Percentiles rank a stretch among this genome's conserved stretches.
Conservation (phyloP, 2,888 invertebrate genomes). For the Operophtera brumata region DNA sequence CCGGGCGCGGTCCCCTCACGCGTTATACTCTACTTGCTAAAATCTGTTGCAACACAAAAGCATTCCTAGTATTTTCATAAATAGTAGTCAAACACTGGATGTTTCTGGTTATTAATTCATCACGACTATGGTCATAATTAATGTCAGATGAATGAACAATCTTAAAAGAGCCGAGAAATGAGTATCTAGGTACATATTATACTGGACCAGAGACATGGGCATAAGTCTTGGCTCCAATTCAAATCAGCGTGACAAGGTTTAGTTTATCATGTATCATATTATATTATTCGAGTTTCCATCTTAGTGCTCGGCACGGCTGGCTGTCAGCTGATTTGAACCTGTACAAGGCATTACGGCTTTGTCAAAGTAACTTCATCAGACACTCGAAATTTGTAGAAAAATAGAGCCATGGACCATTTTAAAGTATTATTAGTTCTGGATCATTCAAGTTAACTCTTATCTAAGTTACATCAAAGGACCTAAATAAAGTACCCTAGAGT, state of each 20-base stretch:
- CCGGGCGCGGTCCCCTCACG: background rate
- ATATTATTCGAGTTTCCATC: constrained; percentile 1
- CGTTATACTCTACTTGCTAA: constrained; percentile 3
- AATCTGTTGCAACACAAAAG: constrained; percentile 6
- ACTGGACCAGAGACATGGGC: background rate
- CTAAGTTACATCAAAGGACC: constrained; percentile 50
- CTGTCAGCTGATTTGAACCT: constrained; percentile 9
- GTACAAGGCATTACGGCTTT: constrained; percentile 36
- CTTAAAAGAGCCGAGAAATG: too few relatives aligned
- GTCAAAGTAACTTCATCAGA: constrained; percentile 40
- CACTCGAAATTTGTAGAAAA: constrained; percentile 63
- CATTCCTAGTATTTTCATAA: background rate
- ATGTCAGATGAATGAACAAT: too few relatives aligned
- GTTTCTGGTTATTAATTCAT: too few relatives aligned
- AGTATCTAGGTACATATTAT: background rate
- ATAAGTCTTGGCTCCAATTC: constrained; percentile 7
- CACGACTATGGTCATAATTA: too few relatives aligned
- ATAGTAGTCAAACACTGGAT: constrained; percentile 7
- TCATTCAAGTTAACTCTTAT: constrained; percentile 55
- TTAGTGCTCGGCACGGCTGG: background rate
- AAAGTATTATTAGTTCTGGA: constrained; percentile 51
- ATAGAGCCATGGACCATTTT: constrained; percentile 60
- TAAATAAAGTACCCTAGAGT: constrained; percentile 43
- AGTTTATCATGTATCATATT: background rate
- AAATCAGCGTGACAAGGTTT: constrained; percentile 1